Evolutionary conservation across 1,140 invertebrate genomes (phyloP).

Genomic region (Andricus grossulariae): DNA sequence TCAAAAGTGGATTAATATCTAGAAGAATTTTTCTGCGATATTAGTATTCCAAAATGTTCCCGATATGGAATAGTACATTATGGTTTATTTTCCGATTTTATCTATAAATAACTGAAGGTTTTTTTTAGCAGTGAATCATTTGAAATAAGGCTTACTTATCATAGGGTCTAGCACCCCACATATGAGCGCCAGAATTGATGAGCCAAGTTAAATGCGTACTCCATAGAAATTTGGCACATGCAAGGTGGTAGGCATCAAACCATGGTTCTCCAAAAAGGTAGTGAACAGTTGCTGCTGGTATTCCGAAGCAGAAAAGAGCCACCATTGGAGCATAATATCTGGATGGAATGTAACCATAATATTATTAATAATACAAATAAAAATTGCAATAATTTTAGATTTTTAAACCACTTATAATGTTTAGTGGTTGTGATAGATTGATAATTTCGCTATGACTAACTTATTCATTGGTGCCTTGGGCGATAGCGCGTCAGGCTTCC

Average conservation of each 20-base stretch:
- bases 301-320: conserved; percentile 83
- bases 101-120: too few species aligned
- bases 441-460: too few species aligned
- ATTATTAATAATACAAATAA: neutral
- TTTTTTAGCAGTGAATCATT: too few species aligned
- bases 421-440: too few species aligned
- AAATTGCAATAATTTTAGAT: neutral
- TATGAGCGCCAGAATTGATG: conserved; percentile 91
- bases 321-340: conserved; percentile 85
- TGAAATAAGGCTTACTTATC: conserved; percentile 72
- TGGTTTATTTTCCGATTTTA: too few species aligned
- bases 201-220: conserved; percentile 89
- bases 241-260: conserved; percentile 76
- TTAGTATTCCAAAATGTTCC: too few species aligned
- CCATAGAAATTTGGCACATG: conserved; percentile 82
- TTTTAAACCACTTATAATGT: too few species aligned
- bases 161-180: conserved; percentile 81
- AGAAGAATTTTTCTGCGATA: too few species aligned
- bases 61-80: too few species aligned
- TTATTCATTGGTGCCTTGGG: too few species aligned
- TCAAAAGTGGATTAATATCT: too few species aligned
- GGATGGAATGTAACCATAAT: conserved; percentile 48
- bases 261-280: conserved; percentile 83
- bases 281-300: conserved; percentile 84
- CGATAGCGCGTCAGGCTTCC: too few species aligned